Evolutionary conservation across 2,888 invertebrate genomes (phyloP), one percentile per base, ranked within the genome.

Genomic region (Steinernema scapterisci): DNA sequence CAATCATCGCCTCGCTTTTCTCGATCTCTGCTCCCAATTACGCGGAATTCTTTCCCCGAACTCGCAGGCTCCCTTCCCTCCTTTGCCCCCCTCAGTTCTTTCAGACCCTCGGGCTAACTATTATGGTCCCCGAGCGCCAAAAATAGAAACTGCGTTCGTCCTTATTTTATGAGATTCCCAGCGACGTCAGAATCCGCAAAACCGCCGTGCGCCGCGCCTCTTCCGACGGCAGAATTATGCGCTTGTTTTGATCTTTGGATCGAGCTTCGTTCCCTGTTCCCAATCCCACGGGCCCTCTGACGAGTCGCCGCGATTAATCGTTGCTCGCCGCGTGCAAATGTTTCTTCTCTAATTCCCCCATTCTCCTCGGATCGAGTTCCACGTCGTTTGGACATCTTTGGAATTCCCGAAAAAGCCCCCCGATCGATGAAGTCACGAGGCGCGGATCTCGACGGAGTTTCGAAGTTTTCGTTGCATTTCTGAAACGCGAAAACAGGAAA

Each of bases 181-280:
- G 38, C 38, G 63, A 63, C 63, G 63, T 27, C 63, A 63, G 16
- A 21, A 25, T 16, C 16, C 63, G 27, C 16, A 2, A n/a, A 48
- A 31, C 27, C 31, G 63, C 31, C 19, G 25, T 25, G 5, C 13
- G 16, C 54, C 23, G 3, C 11, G 51, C 9, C 19, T 7, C 13
- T 6, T 54, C 25, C 16, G 31, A 31, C 63, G 63, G 63, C 63
- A 31, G 52, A 38, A 38, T 38, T 38, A 38, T 38, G 38, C 38
- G 38, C 38, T 38, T 52, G 63, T 31, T 63, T 63, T 63, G 63
- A 63, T 63, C 63, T 63, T 6, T 63, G 63, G 16, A 31, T 63
- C 9, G 38, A 9, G 38, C 3, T 38, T 9, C 38, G 38, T 9
- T 38, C 9, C 38, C 38, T 38, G 9, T 6, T 38, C 38, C 21